A percentile compares a stretch with the other conserved stretches of the same genome.
Conservation (phyloP, 2,888 invertebrate genomes). For the Limnephilus auricula region DNA sequence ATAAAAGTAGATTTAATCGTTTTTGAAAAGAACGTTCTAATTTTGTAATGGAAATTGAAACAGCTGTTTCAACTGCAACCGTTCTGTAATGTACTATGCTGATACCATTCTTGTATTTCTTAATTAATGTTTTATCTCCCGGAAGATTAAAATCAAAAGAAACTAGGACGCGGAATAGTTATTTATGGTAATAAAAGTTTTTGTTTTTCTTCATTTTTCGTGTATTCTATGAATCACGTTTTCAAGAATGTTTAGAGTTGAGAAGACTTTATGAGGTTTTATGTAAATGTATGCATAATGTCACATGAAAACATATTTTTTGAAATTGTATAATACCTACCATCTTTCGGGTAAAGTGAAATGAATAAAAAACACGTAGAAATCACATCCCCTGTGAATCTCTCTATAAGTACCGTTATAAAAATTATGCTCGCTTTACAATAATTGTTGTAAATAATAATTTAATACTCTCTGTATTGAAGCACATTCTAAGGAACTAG, state of each 20-base stretch:
- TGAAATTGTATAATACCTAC: no score
- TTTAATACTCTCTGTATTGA: no score
- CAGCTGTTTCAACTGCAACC: neutral
- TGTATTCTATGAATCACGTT: neutral
- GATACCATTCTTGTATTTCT: neutral
- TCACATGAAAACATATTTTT: no score
- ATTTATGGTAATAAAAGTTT: neutral
- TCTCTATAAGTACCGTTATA: no score
- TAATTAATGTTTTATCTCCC: constrained; percentile 8
- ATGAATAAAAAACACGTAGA: no score
- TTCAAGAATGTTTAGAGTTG: neutral
- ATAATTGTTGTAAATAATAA: no score
- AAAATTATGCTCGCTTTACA: no score
- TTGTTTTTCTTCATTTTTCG: neutral
- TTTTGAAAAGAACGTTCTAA: neutral
- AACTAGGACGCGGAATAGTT: neutral
- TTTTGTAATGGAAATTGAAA: neutral
- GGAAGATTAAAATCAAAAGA: neutral
- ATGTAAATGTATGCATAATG: no score
- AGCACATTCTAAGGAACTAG: no score
- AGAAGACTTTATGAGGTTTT: neutral
- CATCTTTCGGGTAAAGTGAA: no score
- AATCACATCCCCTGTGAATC: no score
- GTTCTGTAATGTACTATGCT: neutral
- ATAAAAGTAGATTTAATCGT: neutral